These are phyloP conservation scores for Enteromius anoplus DNA, from an alignment of 2,797 vertebrate species.

Conservation along the genomic window DNA sequence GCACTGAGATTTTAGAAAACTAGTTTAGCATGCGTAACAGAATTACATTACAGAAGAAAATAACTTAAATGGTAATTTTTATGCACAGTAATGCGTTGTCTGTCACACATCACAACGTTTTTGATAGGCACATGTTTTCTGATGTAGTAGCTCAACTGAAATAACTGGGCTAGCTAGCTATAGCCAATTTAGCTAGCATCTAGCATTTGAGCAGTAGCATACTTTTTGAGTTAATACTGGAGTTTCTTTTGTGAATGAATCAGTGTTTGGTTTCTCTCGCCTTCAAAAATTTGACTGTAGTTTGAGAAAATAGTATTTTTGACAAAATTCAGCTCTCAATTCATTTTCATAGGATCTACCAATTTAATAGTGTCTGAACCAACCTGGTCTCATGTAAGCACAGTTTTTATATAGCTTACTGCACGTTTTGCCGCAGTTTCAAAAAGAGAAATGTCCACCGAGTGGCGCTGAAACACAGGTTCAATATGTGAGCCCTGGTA, in stretches of 20 bases:
- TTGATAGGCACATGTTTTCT: background rate
- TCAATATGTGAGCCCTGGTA: too few species aligned
- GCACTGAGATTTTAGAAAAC: background rate
- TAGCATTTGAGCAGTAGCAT: background rate
- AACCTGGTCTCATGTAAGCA: too few species aligned
- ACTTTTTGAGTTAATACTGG: too few species aligned
- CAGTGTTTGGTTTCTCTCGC: too few species aligned
- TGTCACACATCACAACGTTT: background rate
- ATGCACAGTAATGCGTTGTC: background rate
- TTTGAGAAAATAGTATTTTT: background rate
- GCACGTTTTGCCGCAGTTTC: too few species aligned
- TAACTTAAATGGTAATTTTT: background rate
- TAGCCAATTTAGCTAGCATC: background rate
- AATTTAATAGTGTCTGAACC: background rate
- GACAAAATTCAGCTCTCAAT: background rate
- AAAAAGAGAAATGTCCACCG: too few species aligned
- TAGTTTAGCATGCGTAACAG: too few species aligned
- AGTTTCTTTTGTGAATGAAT: background rate
- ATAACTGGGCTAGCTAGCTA: background rate
- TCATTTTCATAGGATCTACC: background rate
- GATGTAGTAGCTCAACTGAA: background rate
- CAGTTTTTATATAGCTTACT: too few species aligned
- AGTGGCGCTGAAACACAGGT: too few species aligned
- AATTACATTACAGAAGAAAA: background rate
- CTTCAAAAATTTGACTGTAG: background rate